Conservation (phyloP, 2,797 vertebrate genomes). For the Onychomys torridus region DNA sequence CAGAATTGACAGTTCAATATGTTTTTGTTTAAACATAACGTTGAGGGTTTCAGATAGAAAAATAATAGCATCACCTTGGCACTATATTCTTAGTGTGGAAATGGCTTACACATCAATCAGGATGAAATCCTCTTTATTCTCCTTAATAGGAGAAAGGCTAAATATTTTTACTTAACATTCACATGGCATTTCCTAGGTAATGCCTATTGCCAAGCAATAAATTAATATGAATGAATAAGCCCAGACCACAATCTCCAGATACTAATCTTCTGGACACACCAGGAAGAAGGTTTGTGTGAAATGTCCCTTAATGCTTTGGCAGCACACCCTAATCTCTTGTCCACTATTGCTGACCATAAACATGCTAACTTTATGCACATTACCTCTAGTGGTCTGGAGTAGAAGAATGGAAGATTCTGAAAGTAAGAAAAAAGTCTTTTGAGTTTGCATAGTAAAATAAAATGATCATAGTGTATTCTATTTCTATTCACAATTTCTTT, state of each 20-base stretch:
- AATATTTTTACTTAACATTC: not conserved
- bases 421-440: not conserved
- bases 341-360: not conserved
- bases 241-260: not conserved
- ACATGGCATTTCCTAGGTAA: not conserved
- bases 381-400: not conserved
- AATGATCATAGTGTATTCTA: not conserved
- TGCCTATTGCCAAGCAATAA: not conserved
- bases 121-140: not conserved
- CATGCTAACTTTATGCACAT: not conserved
- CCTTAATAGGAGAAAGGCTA: not conserved
- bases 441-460: not conserved
- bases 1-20: not conserved
- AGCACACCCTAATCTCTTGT: not conserved
- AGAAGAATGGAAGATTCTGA: too few species aligned
- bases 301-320: not conserved
- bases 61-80: not conserved
- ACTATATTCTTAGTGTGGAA: not conserved
- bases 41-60: not conserved
- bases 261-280: not conserved
- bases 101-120: not conserved
- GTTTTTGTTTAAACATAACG: not conserved
- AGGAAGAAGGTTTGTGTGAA: conserved; percentile 19
- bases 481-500: not conserved
- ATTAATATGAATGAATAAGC: not conserved